Percentiles rank a stretch among this genome's conserved stretches.
Evolutionary conservation across 1,140 invertebrate genomes (phyloP).

Genomic region (Dendrolimus kikuchii): DNA sequence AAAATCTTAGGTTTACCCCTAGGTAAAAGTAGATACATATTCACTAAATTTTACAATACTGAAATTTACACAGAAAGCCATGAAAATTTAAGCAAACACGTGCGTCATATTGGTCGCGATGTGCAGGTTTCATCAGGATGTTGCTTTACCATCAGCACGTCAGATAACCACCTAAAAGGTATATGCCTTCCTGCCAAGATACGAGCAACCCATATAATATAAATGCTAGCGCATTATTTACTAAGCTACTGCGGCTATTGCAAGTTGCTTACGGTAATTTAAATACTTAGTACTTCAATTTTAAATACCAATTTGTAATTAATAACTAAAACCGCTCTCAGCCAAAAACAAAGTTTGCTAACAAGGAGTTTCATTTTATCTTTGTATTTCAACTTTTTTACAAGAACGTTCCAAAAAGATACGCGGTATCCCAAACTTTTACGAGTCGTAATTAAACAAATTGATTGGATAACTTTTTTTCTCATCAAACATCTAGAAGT

Average conservation of each 20-base stretch:
- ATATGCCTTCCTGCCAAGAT: no score
- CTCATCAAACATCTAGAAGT: constrained; percentile 11
- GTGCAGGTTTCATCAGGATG: no score
- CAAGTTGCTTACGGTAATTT: no score
- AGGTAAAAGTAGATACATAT: not conserved
- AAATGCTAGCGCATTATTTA: no score
- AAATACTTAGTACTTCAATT: no score
- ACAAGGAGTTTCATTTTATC: constrained; percentile 2
- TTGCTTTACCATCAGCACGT: no score
- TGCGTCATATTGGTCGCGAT: no score
- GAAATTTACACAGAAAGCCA: not conserved
- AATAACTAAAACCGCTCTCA: constrained; percentile 6
- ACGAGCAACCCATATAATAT: no score
- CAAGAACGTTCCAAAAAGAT: not conserved
- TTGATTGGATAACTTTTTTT: constrained; percentile 18
- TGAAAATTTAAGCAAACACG: not conserved
- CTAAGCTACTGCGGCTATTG: no score
- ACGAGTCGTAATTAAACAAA: constrained; percentile 17
- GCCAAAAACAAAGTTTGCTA: not conserved
- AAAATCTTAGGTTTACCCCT: not conserved
- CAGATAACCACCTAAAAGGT: no score
- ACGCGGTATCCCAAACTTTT: constrained; percentile 4
- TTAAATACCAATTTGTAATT: not conserved
- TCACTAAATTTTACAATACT: no score
- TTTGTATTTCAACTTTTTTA: no score